These are phyloP conservation scores for Liasis olivaceus DNA, from an alignment of 2,797 vertebrate genomes.

Conservation along the genomic window DNA sequence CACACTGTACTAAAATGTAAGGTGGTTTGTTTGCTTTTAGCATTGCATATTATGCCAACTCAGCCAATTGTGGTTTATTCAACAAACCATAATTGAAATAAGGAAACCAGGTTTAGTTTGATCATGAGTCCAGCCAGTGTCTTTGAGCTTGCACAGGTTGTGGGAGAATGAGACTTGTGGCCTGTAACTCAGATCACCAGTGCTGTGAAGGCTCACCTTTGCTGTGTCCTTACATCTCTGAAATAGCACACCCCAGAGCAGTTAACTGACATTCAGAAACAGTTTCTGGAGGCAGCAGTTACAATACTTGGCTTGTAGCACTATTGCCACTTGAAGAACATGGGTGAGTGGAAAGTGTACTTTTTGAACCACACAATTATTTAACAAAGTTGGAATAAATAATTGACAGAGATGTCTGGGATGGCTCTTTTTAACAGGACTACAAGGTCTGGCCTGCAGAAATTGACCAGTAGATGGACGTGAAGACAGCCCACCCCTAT, in stretches of 20 bases:
- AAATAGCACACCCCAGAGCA: slow-evolving; percentile 16
- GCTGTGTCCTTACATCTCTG: neutral
- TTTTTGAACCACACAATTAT: slow-evolving; percentile 1
- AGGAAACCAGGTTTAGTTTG: too few species aligned
- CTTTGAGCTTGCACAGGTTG: too few species aligned
- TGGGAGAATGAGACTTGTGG: neutral
- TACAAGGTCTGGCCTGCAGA: too few species aligned
- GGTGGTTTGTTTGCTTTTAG: too few species aligned
- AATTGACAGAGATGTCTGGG: neutral
- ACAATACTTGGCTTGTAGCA: slow-evolving; percentile 44
- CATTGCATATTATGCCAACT: too few species aligned
- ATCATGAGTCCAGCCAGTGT: too few species aligned
- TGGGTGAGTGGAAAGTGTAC: slow-evolving; percentile 27
- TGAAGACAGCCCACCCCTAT: too few species aligned
- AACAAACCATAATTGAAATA: too few species aligned
- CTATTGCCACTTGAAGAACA: slow-evolving; percentile 58
- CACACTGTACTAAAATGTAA: too few species aligned
- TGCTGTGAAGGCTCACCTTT: neutral
- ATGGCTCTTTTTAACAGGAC: too few species aligned
- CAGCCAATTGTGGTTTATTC: too few species aligned
- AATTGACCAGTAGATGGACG: too few species aligned
- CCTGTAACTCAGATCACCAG: neutral
- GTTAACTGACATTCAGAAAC: slow-evolving; percentile 14
- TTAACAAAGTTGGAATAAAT: slow-evolving; percentile 29
- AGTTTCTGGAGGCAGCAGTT: slow-evolving; percentile 44